Base-by-base conservation (phyloP, 2,797 vertebrate genomes). In the Todus mexicanus region DNA sequence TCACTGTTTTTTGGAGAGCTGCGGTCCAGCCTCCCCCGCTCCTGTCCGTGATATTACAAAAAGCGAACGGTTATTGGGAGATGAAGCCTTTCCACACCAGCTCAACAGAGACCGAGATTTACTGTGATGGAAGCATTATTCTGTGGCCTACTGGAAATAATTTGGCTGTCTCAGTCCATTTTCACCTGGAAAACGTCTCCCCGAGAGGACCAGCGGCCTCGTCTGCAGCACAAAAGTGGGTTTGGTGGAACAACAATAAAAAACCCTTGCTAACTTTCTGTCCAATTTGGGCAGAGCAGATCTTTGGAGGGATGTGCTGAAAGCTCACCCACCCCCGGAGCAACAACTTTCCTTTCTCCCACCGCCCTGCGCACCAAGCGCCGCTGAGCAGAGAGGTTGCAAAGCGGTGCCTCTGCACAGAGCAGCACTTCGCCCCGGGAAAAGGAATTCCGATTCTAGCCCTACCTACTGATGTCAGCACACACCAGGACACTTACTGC, bases 61-160 rank as follows among this genome's bases (percentile, higher is more conserved):
- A 33, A 64, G 48, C 6, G 1, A n/a, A 26, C 2, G 33, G 40
- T 7, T 48, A 16, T 22, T 81, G n/a, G 80, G 38, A 90, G 73
- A 35, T 27, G 72, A 90, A 92, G 65, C 23, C 91, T 91, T 80
- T 69, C 92, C 88, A 37, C n/a, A 16, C n/a, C 63, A 11, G 81
- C 81, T 50, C 45, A 11, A n/a, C 2, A 1, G 65, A 83, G 35
- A 18, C 12, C 38, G 3, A 63, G 77, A 40, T 92, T 92, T 87
- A 31, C 84, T 12, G 0, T 17, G 87, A 78, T 63, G 31, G 53
- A 13, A 71, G 77, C 51, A 5, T 66, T 90, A 70, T 81, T 81
- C 76, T 75, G 82, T 51, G 89, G 82, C 91, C 76, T 89, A 92
- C 92, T 95, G 94, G 93, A 96, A 93, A 93, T 89, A 69, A 93